A percentile compares a stretch with the other conserved stretches of the same genome.
Evolutionary conservation across 1,140 invertebrate genomes (phyloP).

Genomic region (Pogonomyrmex barbatus): DNA sequence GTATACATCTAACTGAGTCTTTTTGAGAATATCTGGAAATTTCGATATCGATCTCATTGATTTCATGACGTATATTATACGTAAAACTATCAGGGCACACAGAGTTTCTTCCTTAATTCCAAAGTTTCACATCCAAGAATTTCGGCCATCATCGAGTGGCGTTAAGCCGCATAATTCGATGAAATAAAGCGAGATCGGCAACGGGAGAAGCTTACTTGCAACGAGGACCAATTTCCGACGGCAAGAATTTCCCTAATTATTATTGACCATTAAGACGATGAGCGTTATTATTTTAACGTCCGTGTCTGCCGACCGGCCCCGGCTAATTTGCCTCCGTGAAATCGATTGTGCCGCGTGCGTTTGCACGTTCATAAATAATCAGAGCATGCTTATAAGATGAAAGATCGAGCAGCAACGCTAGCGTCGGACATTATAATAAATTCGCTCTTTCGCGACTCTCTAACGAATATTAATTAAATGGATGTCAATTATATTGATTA

Average conservation of each 20-base stretch:
- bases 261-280: constrained; percentile 84
- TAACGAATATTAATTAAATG: constrained; percentile 65
- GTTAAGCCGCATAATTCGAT: constrained; percentile 59
- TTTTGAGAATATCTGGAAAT: constrained; percentile 17
- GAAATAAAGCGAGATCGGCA: constrained; percentile 64
- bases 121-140: constrained; percentile 56
- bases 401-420: constrained; percentile 75
- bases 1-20: background rate
- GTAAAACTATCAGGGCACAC: constrained; percentile 9
- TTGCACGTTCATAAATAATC: constrained; percentile 84
- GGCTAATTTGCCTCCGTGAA: constrained; percentile 83
- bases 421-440: constrained; percentile 75
- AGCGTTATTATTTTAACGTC: constrained; percentile 85
- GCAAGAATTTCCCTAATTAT: constrained; percentile 85
- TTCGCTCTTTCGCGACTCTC: constrained; percentile 75
- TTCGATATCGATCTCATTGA: constrained; percentile 13
- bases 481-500: constrained; percentile 63
- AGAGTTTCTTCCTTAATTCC: constrained; percentile 46
- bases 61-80: background rate
- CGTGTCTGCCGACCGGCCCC: constrained; percentile 75
- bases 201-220: constrained; percentile 56
- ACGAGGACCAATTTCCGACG: constrained; percentile 76
- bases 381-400: constrained; percentile 79
- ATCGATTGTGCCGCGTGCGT: constrained; percentile 83
- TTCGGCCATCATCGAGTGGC: constrained; percentile 48